Conservation (phyloP, 1,140 invertebrate genomes). For the Drosophila biarmipes region DNA sequence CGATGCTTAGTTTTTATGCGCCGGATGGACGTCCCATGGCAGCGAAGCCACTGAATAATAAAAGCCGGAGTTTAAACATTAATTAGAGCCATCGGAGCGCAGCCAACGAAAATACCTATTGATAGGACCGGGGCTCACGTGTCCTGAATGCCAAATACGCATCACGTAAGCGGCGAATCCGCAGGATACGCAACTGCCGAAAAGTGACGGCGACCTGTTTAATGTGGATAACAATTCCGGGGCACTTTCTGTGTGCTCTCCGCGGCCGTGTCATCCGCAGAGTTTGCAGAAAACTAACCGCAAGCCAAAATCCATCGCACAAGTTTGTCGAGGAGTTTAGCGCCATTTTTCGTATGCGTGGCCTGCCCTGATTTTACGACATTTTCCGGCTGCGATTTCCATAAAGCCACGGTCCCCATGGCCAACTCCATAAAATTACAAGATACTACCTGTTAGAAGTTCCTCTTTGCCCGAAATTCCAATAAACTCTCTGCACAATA, state of each 20-base stretch:
- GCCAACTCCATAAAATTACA: conserved; percentile 75
- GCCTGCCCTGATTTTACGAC: conserved; percentile 72
- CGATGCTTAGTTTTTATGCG: conserved; percentile 52
- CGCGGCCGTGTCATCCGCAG: conserved; percentile 33
- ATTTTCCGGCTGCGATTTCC: conserved; percentile 56
- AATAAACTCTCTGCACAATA: conserved; percentile 80
- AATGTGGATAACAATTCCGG: conserved; percentile 46
- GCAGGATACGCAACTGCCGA: conserved; percentile 42
- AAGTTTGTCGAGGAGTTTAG: conserved; percentile 65
- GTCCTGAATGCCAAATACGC: conserved; percentile 61
- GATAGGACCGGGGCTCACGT: conserved; percentile 32
- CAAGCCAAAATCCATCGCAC: conserved; percentile 56
- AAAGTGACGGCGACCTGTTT: conserved; percentile 49
- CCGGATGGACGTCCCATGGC: conserved; percentile 12
- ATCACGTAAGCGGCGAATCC: conserved; percentile 58
- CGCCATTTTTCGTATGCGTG: conserved; percentile 66
- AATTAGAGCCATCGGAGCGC: conserved; percentile 69
- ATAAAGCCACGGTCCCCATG: conserved; percentile 39
- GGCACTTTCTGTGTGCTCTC: conserved; percentile 24
- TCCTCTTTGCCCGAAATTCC: conserved; percentile 57
- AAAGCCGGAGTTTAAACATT: conserved; percentile 75
- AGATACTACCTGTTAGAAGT: conserved; percentile 70
- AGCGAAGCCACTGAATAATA: conserved; percentile 57
- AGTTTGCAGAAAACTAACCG: conserved; percentile 59
- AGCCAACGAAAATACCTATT: conserved; percentile 59